phyloP scores from a whole-genome alignment of 2,888 invertebrate species.

The Choristoneura rosaceana region DNA sequence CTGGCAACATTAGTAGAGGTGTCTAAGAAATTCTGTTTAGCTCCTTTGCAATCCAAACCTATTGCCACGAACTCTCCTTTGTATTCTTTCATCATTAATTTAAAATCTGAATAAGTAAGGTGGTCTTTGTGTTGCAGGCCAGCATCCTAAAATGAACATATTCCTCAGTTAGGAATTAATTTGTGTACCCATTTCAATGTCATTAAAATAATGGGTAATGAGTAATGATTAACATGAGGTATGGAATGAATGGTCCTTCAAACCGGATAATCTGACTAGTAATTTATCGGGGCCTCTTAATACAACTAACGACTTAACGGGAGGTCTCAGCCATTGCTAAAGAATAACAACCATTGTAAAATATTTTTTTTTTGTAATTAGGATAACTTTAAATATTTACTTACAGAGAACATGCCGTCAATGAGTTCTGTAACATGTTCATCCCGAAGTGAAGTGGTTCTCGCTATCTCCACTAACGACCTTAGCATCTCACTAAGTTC shows the following conservation, averaged over 20 bases:
- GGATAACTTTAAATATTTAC: conserved; percentile 53
- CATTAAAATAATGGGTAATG: neutral
- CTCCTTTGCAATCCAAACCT: conserved; percentile 97
- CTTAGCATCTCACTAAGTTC: conserved; percentile 97
- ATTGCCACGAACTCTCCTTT: conserved; percentile 98
- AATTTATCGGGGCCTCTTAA: neutral
- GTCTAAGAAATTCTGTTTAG: conserved; percentile 97
- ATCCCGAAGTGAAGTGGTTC: conserved; percentile 95
- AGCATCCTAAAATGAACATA: conserved; percentile 87
- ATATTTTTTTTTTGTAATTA: neutral
- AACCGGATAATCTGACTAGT: neutral
- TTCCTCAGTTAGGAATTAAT: neutral
- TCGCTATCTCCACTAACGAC: conserved; percentile 96
- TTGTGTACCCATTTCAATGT: neutral
- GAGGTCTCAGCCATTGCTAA: no score
- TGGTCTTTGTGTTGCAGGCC: conserved; percentile 96
- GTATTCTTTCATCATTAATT: conserved; percentile 98
- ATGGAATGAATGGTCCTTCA: neutral
- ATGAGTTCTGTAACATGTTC: conserved; percentile 96
- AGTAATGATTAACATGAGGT: neutral
- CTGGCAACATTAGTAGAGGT: conserved; percentile 97
- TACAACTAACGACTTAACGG: no score
- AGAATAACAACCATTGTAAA: no score
- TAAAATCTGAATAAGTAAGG: conserved; percentile 96
- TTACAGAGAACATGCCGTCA: conserved; percentile 96